A percentile compares a stretch with the other conserved stretches of the same genome.
Conservation (phyloP, 1,140 invertebrate genomes). For the Battus philenor region DNA sequence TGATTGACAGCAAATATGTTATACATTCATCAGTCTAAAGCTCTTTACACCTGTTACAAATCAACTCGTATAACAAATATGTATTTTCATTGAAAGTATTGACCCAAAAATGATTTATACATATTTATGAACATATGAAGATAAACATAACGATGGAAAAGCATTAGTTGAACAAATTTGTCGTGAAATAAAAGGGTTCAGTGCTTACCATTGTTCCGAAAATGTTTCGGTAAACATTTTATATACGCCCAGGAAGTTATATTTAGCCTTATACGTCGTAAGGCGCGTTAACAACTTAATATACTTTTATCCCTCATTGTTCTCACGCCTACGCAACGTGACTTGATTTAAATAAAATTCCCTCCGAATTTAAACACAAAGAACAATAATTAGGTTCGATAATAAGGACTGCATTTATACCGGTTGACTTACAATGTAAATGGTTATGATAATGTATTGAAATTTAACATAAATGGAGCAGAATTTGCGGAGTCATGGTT, state of each 20-base stretch:
- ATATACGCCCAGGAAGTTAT: constrained; percentile 11
- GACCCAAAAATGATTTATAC: no score
- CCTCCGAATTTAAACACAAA: constrained; percentile 65
- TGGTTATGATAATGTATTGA: constrained; percentile 69
- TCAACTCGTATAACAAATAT: no score
- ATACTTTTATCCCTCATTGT: constrained; percentile 43
- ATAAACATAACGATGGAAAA: constrained; percentile 8
- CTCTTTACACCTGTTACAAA: no score
- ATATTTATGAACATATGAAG: no score
- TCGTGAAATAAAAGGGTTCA: constrained; percentile 17
- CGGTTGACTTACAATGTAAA: constrained; percentile 62
- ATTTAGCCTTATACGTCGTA: constrained; percentile 17
- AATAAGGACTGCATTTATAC: constrained; percentile 53
- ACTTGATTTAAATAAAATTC: constrained; percentile 67
- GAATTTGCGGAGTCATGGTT: constrained; percentile 66
- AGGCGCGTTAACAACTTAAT: constrained; percentile 49
- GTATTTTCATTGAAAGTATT: no score
- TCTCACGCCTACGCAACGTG: constrained; percentile 49
- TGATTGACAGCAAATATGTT: no score
- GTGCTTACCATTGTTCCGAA: constrained; percentile 16
- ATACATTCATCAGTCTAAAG: no score
- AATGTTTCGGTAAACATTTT: constrained; percentile 17
- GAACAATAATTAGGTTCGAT: constrained; percentile 70
- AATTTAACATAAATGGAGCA: constrained; percentile 67
- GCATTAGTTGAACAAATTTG: constrained; percentile 17